Evolutionary conservation across 1,140 invertebrate species (phyloP), one percentile per base, ranked within the genome.

Genomic region (Nymphalis io): DNA sequence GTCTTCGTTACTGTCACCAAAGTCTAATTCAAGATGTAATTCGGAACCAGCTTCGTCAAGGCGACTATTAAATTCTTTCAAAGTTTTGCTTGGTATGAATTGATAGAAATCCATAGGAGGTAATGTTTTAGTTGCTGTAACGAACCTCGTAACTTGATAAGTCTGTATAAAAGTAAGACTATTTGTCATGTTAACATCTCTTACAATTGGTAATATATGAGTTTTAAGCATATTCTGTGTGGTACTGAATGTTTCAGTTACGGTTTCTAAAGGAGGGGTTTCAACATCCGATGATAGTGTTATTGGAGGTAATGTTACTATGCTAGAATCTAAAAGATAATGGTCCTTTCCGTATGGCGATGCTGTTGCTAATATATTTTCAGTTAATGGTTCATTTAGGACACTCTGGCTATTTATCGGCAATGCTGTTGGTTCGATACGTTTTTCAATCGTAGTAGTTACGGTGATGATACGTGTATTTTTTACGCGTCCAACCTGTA

Each of bases 221-320:
- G 97, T 98, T 83, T 97, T 97, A 1, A 97, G 87, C 89, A 98
- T 94, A 1, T 95, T 94, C 87, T 97, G 96, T 0, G 96, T 97
- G 5, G 97, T 97, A 68, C 96, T 97, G 90, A 97, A 98, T 1
- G 96, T 97, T 90, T 98, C 96, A 0, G 96, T 97, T n/a, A 97
- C 91, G 0, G 96, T 98, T 92, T 97, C 96, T 60, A 98, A 84
- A 0, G 96, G 95, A 20, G 96, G 96, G 1, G 96, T 97, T 75
- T 95, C 95, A 73, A 94, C 93, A 68, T 95, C 95, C 12, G 94
- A 94, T 8, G 95, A 94, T 12, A 97, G 89, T 44, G 94, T 94
- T 73, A 98, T 94, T 0, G 96, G 94, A 13, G 96, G 96, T 3
- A 98, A 90, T 1, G 96, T 97, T 12, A 95, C 96, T 44, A 97